Evolutionary conservation across 53 echinoderm and acorn worm species (phyloP), one percentile per base, ranked within the genome.

Genomic region (Actinopyga echinites): DNA sequence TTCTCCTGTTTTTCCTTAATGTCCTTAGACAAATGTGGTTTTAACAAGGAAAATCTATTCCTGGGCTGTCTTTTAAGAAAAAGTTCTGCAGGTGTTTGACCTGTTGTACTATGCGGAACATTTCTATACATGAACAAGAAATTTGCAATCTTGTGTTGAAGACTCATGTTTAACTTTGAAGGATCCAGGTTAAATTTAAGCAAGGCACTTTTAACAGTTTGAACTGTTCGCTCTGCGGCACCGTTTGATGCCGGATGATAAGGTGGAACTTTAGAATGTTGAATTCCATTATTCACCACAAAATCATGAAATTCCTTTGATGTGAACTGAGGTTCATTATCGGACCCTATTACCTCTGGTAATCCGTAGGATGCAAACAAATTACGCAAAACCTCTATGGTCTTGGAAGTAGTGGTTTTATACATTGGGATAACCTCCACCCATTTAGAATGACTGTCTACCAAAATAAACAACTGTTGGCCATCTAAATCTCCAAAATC

Each of bases 341-440:
- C 90, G 40, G 86, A 87, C 24, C 87, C 93, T 28, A 93, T 62
- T 81, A 83, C 63, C 37, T 87, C 85, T 56, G 87, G 87, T 34
- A 93, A 23, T 22, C 93, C 93, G 85, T 87, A 82, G 11, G 55
- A 60, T 32, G 87, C 90, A 87, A 93, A 90, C 56, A 87, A 38
- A 26, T 34, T 79, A n/a, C 90, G 36, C 66, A 90, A 52, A 59
- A 56, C 83, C 25, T 74, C 57, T 43, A 87, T 85, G 10, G 84
- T 82, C 43, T 63, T 36, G 13, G 26, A 60, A 8, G 85, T 26
- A 23, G 78, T 56, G 10, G 78, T 78, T 5, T 23, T 25, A 31
- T 11, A 13, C 82, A 83, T 82, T 21, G 69, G 60, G 25, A 73
- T 20, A 13, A 65, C 86, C 19, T 86, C 86, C 19, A 79, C 28